These are phyloP conservation scores for Melanargia galathea DNA, from an alignment of 2,888 invertebrate genomes.

Conservation along the genomic window DNA sequence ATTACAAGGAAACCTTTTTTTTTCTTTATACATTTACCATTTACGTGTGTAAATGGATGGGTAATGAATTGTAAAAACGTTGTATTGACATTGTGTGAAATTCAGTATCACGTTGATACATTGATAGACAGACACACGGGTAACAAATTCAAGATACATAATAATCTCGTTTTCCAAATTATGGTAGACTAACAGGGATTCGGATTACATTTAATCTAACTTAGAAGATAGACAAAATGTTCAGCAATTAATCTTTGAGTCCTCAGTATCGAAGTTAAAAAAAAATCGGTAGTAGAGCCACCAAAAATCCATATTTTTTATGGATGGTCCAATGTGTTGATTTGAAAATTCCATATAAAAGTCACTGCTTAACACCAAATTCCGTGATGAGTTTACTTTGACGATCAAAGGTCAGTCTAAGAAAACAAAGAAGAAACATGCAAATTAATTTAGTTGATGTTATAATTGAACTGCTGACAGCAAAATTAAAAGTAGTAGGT, in stretches of 20 bases:
- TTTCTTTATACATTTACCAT: constrained; percentile 21
- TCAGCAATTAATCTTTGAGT: too few relatives aligned
- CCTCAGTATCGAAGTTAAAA: too few relatives aligned
- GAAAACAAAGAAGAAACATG: not conserved
- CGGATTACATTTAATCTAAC: too few relatives aligned
- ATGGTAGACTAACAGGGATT: too few relatives aligned
- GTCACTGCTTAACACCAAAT: not conserved
- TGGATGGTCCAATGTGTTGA: too few relatives aligned
- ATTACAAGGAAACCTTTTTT: constrained; percentile 39
- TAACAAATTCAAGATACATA: too few relatives aligned
- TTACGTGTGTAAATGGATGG: constrained; percentile 21
- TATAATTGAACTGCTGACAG: not conserved
- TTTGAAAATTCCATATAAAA: not conserved
- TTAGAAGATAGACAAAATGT: too few relatives aligned
- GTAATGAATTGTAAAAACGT: constrained; percentile 5
- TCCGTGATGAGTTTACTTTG: not conserved
- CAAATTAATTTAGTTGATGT: not conserved
- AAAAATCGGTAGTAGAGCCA: too few relatives aligned
- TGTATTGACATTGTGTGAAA: not conserved
- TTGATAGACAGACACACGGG: too few relatives aligned
- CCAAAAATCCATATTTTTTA: too few relatives aligned
- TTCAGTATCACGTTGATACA: not conserved
- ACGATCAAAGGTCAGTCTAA: not conserved
- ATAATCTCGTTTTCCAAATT: too few relatives aligned
- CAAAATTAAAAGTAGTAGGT: not conserved